These are phyloP conservation scores for Lonchura striata DNA, from an alignment of 2,113 vertebrate genomes.

Conservation along the genomic window DNA sequence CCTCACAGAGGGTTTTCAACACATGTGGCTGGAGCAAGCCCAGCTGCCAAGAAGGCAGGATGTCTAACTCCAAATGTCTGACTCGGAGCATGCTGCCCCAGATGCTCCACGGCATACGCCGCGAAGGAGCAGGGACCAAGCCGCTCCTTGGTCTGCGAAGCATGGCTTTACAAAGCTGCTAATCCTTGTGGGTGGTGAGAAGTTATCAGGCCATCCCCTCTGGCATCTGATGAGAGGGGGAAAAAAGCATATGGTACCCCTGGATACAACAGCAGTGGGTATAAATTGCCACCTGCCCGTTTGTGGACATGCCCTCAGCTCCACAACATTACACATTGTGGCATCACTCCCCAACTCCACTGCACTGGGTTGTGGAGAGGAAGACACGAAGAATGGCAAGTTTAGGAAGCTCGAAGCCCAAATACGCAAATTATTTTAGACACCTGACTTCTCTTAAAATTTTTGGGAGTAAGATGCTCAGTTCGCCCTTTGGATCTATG, in stretches of 20 bases:
- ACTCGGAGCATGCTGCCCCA: not conserved
- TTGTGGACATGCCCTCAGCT: not conserved
- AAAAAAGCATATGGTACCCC: not conserved
- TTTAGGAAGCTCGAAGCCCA: not conserved
- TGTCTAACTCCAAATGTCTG: not conserved
- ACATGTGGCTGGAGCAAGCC: fast-evolving
- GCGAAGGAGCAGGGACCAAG: not conserved
- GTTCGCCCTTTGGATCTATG: not conserved
- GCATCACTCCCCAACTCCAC: fast-evolving
- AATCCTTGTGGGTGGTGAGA: fast-evolving
- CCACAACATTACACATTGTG: not conserved
- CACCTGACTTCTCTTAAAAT: not conserved
- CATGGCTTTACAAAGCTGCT: not conserved
- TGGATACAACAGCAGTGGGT: not conserved
- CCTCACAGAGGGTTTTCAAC: not conserved
- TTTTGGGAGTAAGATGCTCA: not conserved
- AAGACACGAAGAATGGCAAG: fast-evolving
- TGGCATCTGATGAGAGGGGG: not conserved
- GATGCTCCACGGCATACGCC: fast-evolving
- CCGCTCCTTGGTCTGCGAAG: fast-evolving
- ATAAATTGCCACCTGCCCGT: not conserved
- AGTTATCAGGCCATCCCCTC: not conserved
- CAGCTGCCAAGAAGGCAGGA: not conserved
- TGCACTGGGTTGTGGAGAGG: not conserved
- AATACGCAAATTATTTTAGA: fast-evolving